Conservation (phyloP, 2,113 vertebrate species). For the Rafetus swinhoei region DNA sequence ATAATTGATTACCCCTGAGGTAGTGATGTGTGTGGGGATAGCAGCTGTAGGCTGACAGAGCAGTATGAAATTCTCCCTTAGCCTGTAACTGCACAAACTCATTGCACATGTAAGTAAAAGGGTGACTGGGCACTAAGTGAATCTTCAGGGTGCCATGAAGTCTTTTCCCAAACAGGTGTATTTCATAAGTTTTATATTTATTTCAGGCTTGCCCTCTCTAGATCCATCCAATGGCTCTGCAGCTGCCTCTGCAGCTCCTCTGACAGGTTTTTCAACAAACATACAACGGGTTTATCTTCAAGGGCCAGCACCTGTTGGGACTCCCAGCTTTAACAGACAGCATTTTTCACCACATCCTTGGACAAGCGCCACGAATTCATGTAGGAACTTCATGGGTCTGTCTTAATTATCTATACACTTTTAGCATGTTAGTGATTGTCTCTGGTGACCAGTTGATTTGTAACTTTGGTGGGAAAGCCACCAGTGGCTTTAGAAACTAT, state of each 20-base stretch:
- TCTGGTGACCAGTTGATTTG: constrained; percentile 45
- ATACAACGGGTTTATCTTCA: constrained; percentile 96
- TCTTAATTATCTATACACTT: constrained; percentile 76
- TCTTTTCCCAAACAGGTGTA: constrained; percentile 68
- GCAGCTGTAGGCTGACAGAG: not conserved
- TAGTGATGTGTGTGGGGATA: not conserved
- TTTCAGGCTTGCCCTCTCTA: constrained; percentile 87
- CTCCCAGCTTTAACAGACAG: constrained; percentile 97
- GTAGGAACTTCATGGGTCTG: constrained; percentile 84
- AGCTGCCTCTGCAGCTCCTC: constrained; percentile 85
- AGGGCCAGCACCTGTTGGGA: constrained; percentile 89
- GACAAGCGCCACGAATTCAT: constrained; percentile 96
- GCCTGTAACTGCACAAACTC: not conserved
- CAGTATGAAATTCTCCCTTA: not conserved
- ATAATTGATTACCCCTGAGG: not conserved
- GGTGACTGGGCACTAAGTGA: constrained; percentile 25
- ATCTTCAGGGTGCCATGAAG: constrained; percentile 63
- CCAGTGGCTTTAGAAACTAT: constrained; percentile 45
- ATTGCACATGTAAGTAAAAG: constrained; percentile 51
- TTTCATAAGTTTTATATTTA: constrained; percentile 76
- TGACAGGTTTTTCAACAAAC: constrained; percentile 93
- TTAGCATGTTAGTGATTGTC: constrained; percentile 49
- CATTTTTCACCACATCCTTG: constrained; percentile 99
- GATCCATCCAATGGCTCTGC: constrained; percentile 84
- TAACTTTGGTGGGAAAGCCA: constrained; percentile 36